phyloP scores from a whole-genome alignment of 2,888 invertebrate species.

The Lithophane semibrunnea region DNA sequence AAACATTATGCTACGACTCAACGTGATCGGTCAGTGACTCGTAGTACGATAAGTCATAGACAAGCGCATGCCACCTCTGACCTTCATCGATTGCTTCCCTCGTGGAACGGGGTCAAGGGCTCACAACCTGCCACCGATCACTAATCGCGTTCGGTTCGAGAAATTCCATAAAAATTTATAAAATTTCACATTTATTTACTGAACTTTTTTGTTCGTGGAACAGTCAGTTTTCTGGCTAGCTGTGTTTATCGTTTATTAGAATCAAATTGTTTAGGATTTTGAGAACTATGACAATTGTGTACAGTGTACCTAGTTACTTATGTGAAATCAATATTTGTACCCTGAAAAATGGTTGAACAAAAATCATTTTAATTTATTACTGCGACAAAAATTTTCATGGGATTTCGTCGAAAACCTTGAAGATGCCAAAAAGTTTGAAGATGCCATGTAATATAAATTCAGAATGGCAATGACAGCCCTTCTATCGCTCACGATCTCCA shows the following conservation, averaged over 20 bases:
- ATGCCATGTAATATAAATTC: background rate
- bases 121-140: conserved; percentile 13
- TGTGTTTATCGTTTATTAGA: conserved; percentile 15
- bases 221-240: conserved; percentile 28
- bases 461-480: conserved; percentile 6
- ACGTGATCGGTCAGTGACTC: conserved; percentile 42
- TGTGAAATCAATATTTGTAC: conserved; percentile 16
- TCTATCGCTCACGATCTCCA: background rate
- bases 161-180: conserved; percentile 41
- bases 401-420: background rate
- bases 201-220: conserved; percentile 45
- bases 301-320: background rate
- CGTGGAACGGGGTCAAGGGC: conserved; percentile 47
- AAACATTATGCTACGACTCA: conserved; percentile 15
- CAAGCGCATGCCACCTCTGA: conserved; percentile 33
- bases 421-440: no score
- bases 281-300: conserved; percentile 3
- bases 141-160: conserved; percentile 37
- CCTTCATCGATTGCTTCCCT: conserved; percentile 54
- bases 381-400: background rate
- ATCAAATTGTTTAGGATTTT: conserved; percentile 25
- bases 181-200: conserved; percentile 25
- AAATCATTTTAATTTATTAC: background rate
- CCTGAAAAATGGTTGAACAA: conserved; percentile 1
- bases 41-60: conserved; percentile 28